Evolutionary conservation across 1,140 invertebrate genomes (phyloP).

Genomic region (Rhyzopertha dominica): DNA sequence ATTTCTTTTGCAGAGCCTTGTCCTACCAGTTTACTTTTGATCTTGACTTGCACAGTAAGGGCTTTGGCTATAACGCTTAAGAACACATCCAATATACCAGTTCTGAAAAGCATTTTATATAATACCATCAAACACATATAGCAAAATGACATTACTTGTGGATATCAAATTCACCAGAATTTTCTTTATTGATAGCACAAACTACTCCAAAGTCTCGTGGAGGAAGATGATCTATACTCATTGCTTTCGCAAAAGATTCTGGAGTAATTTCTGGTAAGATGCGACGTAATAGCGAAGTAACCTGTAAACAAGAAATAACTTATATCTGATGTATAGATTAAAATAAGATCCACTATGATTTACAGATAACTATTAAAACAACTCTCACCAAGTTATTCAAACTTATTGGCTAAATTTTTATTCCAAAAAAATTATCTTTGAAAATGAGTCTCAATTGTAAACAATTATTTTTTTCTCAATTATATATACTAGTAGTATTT

Average conservation of each 20-base stretch:
- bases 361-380: no score
- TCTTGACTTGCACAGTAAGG: slow-evolving; percentile 80
- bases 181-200: slow-evolving; percentile 47
- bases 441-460: no score
- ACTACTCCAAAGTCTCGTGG: slow-evolving; percentile 74
- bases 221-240: slow-evolving; percentile 64
- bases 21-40: slow-evolving; percentile 55
- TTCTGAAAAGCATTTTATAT: slow-evolving; percentile 38
- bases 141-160: slow-evolving; percentile 45
- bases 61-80: slow-evolving; percentile 82
- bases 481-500: no score
- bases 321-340: no score
- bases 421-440: no score
- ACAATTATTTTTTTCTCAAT: no score
- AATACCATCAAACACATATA: slow-evolving; percentile 6
- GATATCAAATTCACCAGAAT: slow-evolving; percentile 57
- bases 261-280: slow-evolving; percentile 81
- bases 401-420: no score
- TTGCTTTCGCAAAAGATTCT: slow-evolving; percentile 58
- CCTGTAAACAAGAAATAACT: slow-evolving; percentile 45
- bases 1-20: slow-evolving; percentile 57
- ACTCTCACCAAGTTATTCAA: no score
- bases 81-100: slow-evolving; percentile 78
- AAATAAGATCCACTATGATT: no score
- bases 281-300: slow-evolving; percentile 71